Percentiles rank a stretch among this genome's conserved stretches.
Evolutionary conservation across 2,113 vertebrate species (phyloP).

Genomic region (Danionella cerebrum): DNA sequence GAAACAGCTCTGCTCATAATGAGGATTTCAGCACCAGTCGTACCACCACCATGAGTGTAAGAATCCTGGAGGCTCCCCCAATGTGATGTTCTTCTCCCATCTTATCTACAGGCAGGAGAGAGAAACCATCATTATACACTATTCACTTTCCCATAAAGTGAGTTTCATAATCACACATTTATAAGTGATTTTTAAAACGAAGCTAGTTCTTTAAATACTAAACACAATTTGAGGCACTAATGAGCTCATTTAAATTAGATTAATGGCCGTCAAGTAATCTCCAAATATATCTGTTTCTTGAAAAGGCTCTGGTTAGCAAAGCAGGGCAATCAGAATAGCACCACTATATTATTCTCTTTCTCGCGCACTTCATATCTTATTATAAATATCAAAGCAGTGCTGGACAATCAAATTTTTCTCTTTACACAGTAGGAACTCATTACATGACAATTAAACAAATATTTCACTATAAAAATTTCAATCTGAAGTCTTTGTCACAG

Average conservation of each 20-base stretch:
- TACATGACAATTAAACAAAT: background rate
- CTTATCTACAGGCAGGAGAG: slow-evolving; percentile 74
- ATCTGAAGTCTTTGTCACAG: too few relatives aligned
- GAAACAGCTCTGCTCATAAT: background rate
- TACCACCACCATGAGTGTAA: slow-evolving; percentile 99
- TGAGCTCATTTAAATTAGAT: background rate
- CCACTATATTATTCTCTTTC: background rate
- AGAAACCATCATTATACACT: background rate
- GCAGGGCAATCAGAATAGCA: background rate
- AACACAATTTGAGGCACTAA: too few relatives aligned
- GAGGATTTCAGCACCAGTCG: slow-evolving; percentile 47
- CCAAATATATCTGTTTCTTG: too few relatives aligned
- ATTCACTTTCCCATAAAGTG: too few relatives aligned
- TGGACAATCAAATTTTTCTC: background rate
- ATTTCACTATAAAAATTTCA: too few relatives aligned
- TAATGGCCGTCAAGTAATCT: too few relatives aligned
- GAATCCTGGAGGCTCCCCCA: slow-evolving; percentile 97
- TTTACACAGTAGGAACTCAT: background rate
- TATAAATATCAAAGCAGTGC: slow-evolving; percentile 13
- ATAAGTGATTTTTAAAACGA: too few relatives aligned
- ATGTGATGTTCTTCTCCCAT: slow-evolving; percentile 99
- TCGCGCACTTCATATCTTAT: too few relatives aligned
- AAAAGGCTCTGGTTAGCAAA: background rate
- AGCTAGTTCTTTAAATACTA: too few relatives aligned
- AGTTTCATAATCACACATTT: too few relatives aligned